phyloP scores from a whole-genome alignment of 2,888 invertebrate genomes.

The Sminthurinus aureus region DNA sequence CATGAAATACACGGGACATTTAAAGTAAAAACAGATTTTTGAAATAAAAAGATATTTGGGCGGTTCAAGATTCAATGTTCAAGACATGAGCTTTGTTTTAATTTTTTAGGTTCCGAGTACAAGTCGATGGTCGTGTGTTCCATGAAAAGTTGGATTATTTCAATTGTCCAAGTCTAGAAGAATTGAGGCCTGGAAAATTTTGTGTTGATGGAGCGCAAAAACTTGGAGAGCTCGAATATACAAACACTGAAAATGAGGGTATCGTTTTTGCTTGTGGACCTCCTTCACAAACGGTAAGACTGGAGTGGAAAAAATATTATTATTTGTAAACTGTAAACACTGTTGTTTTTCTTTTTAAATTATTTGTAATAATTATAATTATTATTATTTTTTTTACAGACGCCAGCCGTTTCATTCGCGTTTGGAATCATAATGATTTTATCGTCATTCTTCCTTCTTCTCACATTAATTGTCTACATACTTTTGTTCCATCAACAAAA shows the following conservation, averaged over 20 bases:
- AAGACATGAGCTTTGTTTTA: not conserved
- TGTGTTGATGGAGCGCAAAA: slow-evolving; percentile 33
- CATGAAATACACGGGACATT: not conserved
- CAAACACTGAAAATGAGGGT: slow-evolving; percentile 22
- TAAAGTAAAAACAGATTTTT: not conserved
- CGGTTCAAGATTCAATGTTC: not conserved
- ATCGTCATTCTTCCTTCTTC: slow-evolving; percentile 25
- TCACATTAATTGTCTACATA: slow-evolving; percentile 26
- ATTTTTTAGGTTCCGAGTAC: slow-evolving; percentile 11
- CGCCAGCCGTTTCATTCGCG: not conserved
- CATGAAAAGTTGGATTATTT: slow-evolving; percentile 13
- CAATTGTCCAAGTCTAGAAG: slow-evolving; percentile 23
- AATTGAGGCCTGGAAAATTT: not conserved
- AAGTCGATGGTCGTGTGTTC: slow-evolving; percentile 17
- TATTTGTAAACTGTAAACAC: no score
- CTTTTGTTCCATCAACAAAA: slow-evolving; percentile 25
- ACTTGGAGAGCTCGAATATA: slow-evolving; percentile 9
- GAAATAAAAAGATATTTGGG: not conserved
- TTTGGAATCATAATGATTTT: slow-evolving; percentile 35
- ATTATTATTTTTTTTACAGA: slow-evolving; percentile 13
- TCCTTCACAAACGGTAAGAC: not conserved
- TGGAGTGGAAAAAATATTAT: not conserved
- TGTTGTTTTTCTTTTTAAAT: no score
- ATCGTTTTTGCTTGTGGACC: slow-evolving; percentile 22
- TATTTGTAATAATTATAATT: not conserved